Conservation (phyloP, 2,797 vertebrate genomes). For the Sebastes miniatus region DNA sequence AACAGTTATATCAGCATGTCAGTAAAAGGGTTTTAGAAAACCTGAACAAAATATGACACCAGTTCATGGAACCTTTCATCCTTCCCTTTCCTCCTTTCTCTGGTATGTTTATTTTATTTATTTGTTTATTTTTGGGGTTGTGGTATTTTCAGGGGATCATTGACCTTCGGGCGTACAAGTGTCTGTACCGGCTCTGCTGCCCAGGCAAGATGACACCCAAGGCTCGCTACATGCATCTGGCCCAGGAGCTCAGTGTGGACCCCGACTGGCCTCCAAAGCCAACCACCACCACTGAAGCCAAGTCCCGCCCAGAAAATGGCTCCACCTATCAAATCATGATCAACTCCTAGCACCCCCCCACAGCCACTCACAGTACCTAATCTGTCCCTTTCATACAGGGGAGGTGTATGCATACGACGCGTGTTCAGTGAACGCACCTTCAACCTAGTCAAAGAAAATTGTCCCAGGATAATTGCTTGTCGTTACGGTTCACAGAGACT, state of each 20-base stretch:
- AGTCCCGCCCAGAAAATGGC: constrained; percentile 83
- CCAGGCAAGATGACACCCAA: constrained; percentile 85
- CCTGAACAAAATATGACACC: not conserved
- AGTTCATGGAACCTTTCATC: not conserved
- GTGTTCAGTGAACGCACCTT: constrained; percentile 25
- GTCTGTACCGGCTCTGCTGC: constrained; percentile 81
- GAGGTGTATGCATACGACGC: not conserved
- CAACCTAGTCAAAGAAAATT: not conserved
- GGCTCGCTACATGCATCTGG: constrained; percentile 96
- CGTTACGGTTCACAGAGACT: constrained; percentile 1
- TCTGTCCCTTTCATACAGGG: not conserved
- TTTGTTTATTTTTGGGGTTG: constrained; percentile 23
- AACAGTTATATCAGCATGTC: constrained; percentile 18
- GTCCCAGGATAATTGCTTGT: not conserved
- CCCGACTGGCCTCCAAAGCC: constrained; percentile 98
- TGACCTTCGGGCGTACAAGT: constrained; percentile 78
- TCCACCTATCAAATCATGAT: constrained; percentile 85
- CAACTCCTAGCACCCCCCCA: constrained; percentile 81
- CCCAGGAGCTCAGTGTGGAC: constrained; percentile 94
- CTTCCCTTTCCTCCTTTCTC: not conserved
- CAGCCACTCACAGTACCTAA: not conserved
- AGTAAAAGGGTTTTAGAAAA: not conserved
- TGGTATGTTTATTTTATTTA: constrained; percentile 1
- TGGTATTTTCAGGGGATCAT: constrained; percentile 79
- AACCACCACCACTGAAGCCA: constrained; percentile 95